A percentile compares a stretch with the other conserved stretches of the same genome.
phyloP scores from a whole-genome alignment of 1,140 invertebrate species.

The Choristoneura fumiferana region DNA sequence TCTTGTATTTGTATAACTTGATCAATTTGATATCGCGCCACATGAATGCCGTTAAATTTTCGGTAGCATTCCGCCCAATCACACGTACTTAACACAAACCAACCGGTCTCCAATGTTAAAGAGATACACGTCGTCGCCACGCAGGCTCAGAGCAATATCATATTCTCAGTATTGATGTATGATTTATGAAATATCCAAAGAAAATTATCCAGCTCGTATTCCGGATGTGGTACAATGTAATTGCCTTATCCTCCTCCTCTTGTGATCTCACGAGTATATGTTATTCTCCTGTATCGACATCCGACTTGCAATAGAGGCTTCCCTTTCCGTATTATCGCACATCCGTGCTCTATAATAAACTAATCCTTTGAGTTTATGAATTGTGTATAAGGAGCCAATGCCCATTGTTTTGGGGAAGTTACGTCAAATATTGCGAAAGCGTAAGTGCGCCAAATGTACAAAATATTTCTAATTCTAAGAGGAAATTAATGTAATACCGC shows the following conservation, averaged over 20 bases:
- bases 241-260: conserved; percentile 58
- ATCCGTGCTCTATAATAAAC: conserved; percentile 3
- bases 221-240: conserved; percentile 61
- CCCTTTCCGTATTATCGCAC: conserved; percentile 19
- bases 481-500: too few relatives aligned
- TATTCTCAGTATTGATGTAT: conserved; percentile 57
- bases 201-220: conserved; percentile 57
- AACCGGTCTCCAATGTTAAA: not conserved
- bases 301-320: conserved; percentile 31
- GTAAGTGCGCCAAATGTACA: too few relatives aligned
- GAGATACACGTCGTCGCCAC: not conserved
- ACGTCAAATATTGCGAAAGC: too few relatives aligned
- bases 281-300: conserved; percentile 53
- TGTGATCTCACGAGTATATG: conserved; percentile 62
- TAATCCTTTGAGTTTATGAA: conserved; percentile 1
- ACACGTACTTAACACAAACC: too few relatives aligned
- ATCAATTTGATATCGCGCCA: too few relatives aligned
- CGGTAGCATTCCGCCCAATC: too few relatives aligned
- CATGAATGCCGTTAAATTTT: too few relatives aligned
- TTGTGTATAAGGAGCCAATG: not conserved
- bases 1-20: too few relatives aligned
- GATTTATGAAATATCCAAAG: conserved; percentile 60
- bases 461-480: too few relatives aligned
- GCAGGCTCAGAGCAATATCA: conserved; percentile 34
- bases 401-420: too few relatives aligned